Evolutionary conservation across 2,113 vertebrate genomes (phyloP).

Genomic region (Zootoca vivipara): DNA sequence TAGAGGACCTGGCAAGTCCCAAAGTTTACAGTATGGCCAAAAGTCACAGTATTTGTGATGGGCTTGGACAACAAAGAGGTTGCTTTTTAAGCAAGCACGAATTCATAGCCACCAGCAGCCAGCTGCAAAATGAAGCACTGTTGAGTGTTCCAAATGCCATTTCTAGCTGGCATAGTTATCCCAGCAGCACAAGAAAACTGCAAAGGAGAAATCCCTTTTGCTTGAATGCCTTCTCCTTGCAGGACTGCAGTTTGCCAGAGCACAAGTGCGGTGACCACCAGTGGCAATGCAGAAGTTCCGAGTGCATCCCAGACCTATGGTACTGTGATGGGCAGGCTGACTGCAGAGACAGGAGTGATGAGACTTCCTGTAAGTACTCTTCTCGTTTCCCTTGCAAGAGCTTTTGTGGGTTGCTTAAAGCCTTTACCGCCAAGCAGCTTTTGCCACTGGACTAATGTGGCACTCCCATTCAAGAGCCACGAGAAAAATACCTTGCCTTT

Average conservation of each 20-base stretch:
- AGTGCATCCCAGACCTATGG: constrained; percentile 85
- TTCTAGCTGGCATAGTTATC: background rate
- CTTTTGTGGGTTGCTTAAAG: no score
- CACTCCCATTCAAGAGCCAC: background rate
- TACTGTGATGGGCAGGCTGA: constrained; percentile 83
- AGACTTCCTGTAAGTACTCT: constrained; percentile 80
- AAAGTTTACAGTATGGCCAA: no score
- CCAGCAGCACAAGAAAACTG: background rate
- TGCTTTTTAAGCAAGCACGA: background rate
- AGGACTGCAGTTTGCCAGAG: constrained; percentile 72
- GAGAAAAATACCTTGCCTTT: background rate
- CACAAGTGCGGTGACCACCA: constrained; percentile 74
- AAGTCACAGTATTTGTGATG: no score
- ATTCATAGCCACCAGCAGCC: background rate
- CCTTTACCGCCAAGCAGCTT: background rate
- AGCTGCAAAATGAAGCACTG: background rate
- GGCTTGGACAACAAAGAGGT: background rate
- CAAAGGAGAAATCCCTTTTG: background rate
- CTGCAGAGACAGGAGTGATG: constrained; percentile 83
- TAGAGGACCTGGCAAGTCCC: background rate
- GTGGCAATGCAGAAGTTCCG: constrained; percentile 77
- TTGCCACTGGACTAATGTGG: background rate
- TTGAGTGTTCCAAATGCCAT: background rate
- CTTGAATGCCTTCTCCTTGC: background rate
- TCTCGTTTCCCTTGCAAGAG: background rate